A percentile compares a stretch with the other conserved stretches of the same genome.
phyloP scores from a whole-genome alignment of 2,113 vertebrate species.

The Chaenogobius annularis region DNA sequence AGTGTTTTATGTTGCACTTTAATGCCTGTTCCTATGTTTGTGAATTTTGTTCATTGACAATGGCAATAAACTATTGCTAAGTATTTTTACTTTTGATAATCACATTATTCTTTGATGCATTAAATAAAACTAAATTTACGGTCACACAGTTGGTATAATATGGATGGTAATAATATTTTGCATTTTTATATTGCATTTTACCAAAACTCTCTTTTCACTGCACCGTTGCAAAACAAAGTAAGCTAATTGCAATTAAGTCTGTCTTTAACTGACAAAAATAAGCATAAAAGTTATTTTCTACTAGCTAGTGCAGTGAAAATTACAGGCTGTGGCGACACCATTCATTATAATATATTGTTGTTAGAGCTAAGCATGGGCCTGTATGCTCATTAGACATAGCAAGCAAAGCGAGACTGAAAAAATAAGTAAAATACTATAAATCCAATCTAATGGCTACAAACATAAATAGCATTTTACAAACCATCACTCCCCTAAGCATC shows the following conservation, averaged over 20 bases:
- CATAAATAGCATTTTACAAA: conserved; percentile 5
- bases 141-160: no score
- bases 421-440: not conserved
- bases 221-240: not conserved
- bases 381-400: not conserved
- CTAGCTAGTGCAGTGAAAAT: not conserved
- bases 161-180: not conserved
- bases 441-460: conserved; percentile 1
- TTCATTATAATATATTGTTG: conserved; percentile 1
- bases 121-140: no score
- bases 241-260: not conserved
- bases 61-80: no score
- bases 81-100: no score
- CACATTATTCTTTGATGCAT: no score
- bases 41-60: no score
- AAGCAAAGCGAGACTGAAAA: not conserved
- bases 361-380: not conserved
- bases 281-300: not conserved
- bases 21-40: no score
- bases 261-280: not conserved
- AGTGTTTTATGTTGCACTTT: no score
- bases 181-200: not conserved
- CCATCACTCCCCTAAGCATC: conserved; percentile 8
- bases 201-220: not conserved
- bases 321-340: not conserved